Conservation (phyloP, 1,140 invertebrate species). For the Drosophila equinoxialis region DNA sequence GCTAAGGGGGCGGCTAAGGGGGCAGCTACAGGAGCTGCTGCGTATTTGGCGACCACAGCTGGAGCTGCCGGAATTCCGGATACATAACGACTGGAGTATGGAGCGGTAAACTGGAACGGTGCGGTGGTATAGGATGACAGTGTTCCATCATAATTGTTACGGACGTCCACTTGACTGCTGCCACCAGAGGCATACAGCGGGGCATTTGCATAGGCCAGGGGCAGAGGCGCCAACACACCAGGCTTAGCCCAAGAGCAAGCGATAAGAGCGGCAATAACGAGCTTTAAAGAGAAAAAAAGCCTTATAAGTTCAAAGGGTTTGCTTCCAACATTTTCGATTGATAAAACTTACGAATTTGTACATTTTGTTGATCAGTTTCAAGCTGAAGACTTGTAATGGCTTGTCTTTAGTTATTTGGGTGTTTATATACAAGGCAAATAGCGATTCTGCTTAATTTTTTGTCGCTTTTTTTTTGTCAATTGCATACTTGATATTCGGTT, state of each 20-base stretch:
- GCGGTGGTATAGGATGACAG: constrained; percentile 78
- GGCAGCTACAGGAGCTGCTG: constrained; percentile 75
- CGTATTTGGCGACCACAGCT: constrained; percentile 57
- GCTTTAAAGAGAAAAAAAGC: constrained; percentile 25
- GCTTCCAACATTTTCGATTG: neutral
- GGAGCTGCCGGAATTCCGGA: constrained; percentile 65
- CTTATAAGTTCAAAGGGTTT: neutral
- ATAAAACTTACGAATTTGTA: constrained; percentile 75
- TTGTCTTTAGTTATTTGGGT: constrained; percentile 13
- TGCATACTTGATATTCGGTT: constrained; percentile 45
- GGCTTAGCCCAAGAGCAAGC: constrained; percentile 69
- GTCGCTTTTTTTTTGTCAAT: constrained; percentile 46
- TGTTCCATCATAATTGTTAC: constrained; percentile 75
- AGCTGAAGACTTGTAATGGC: constrained; percentile 59
- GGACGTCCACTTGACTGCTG: constrained; percentile 76
- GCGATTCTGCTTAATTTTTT: constrained; percentile 39
- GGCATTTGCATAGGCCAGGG: constrained; percentile 78
- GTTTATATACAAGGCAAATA: constrained; percentile 57
- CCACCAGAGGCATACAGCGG: constrained; percentile 75
- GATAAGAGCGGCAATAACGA: constrained; percentile 66
- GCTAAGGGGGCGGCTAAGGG: constrained; percentile 72
- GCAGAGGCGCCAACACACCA: constrained; percentile 65
- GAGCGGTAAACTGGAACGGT: constrained; percentile 73
- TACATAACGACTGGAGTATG: constrained; percentile 84
- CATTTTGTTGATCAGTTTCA: constrained; percentile 66